Base-by-base conservation (phyloP, 2,797 vertebrate genomes). In the Gambelia wislizenii region DNA sequence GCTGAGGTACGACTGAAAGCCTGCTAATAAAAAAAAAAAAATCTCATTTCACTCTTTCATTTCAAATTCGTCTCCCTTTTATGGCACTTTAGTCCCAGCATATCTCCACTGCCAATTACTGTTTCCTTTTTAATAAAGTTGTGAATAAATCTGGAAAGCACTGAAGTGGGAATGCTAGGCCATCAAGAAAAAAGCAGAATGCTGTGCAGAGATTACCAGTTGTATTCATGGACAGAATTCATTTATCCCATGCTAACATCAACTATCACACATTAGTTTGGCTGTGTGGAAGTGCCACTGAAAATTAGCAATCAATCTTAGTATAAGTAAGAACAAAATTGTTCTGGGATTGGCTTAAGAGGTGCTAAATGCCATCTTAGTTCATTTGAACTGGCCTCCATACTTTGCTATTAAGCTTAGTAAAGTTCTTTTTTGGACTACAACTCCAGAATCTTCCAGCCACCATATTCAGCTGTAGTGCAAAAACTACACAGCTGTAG, bases 1-100 rank as follows among this genome's bases (percentile, higher is more conserved):
- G 81, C 88, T 49, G 85, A 0, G 0, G 90, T 92, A 94, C 89
- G 74, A 27, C 0, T 92, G 91, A 95, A 90, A 86, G 79, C 85
- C 82, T 92, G 77, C 59, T 88, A 80, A 44, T 91, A 49, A 85
- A 85, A 76, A 67, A 85, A 85, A 76, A 27, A 25, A 25, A 25
- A 83, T 83, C 33, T 84, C 25, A 59, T 84, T 89, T 86, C 91
- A 88, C 84, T 89, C 87, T 87, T 87, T 92, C 52, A 78, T 88
- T 92, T 89, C 91, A 93, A 89, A 82, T 90, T 94, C 79, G 20
- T 89, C 64, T 94, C 52, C 89, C 79, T 92, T 90, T 0, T 84
- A 93, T 91, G 44, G 14, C 84, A 93, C 75, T 89, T 90, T 67
- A 81, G 5, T 54, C 69, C 59, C 7, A 67, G 75, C 59, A 22